Evolutionary conservation across 1,140 invertebrate species (phyloP), one percentile per base, ranked within the genome.

Genomic region (Trichonephila clavata): DNA sequence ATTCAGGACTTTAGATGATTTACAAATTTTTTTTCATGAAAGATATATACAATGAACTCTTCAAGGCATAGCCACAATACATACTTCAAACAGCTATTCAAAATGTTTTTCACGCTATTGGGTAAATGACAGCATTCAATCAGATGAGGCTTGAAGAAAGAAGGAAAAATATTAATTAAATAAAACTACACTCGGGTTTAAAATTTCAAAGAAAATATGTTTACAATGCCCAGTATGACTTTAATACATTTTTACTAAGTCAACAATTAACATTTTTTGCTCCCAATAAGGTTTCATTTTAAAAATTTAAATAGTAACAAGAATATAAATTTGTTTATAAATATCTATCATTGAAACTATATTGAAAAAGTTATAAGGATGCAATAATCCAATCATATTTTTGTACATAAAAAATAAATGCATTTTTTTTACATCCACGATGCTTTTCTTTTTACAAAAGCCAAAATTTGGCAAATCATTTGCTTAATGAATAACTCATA

Each of bases 1-100:
- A 63, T 50, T 87, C 63, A 80, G 61, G 65, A 61, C 68, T 86
- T 87, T 50, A n/a, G 59, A 86, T 39, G 68, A 93, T 93, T 39
- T 93, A 93, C 92, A 93, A 93, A 88, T 93, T n/a, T 32, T 39
- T 80, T 60, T 68, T 61, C 18, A 68, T 88, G 83, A 87, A 61
- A 27, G 43, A 14, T 87, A 93, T 93, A 13, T 93, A 93, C 92
- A 93, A 88, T 93, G 84, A 86, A 57, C 59, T 87, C 21, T 63
- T 71, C 92, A 93, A 93, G 92, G 92, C 92, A 93, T 93, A 39
- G n/a, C 10, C 18, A 86, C 61, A 71, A 39, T 27, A 65, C 24
- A 65, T 60, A 63, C 32, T 57, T n/a, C 20, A 43, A 77, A 39
- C 39, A 50, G 32, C 63, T 63, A 50, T 18, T 68, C 21, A 60